A percentile compares a stretch with the other conserved stretches of the same genome.
Conservation (phyloP, 1,140 invertebrate genomes). For the Ostrea edulis region DNA sequence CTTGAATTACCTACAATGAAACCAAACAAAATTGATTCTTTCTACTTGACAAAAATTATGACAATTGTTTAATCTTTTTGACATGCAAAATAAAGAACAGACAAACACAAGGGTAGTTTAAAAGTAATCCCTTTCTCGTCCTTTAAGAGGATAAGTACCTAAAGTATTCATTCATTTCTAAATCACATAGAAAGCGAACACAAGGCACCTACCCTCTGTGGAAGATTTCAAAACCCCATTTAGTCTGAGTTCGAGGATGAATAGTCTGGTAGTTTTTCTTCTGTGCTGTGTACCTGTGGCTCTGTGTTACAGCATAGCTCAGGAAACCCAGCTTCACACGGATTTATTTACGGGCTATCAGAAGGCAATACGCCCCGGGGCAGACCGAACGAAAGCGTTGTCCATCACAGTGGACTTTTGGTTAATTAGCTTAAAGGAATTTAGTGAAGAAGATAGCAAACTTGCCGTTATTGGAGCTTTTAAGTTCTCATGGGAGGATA, state of each 20-base stretch:
- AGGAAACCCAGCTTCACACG: conserved; percentile 29
- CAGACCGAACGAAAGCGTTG: background rate
- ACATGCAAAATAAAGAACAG: too few species aligned
- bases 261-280: background rate
- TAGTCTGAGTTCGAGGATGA: background rate
- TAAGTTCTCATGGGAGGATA: background rate
- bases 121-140: background rate
- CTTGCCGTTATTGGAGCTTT: conserved; percentile 23
- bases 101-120: background rate
- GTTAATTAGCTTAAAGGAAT: conserved; percentile 26
- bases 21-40: too few species aligned
- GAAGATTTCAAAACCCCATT: background rate
- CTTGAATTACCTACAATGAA: too few species aligned
- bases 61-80: too few species aligned
- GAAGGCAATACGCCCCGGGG: conserved; percentile 1
- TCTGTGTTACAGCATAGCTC: background rate
- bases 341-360: conserved; percentile 28
- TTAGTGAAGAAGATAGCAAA: conserved; percentile 10
- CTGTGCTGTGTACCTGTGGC: background rate
- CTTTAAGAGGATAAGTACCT: background rate
- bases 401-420: background rate
- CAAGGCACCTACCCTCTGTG: background rate
- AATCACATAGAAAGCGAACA: background rate
- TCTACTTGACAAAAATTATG: too few species aligned
- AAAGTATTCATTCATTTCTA: background rate